A percentile compares a stretch with the other conserved stretches of the same genome.
Conservation (phyloP, 2,888 invertebrate genomes). For the Apamea anceps region DNA sequence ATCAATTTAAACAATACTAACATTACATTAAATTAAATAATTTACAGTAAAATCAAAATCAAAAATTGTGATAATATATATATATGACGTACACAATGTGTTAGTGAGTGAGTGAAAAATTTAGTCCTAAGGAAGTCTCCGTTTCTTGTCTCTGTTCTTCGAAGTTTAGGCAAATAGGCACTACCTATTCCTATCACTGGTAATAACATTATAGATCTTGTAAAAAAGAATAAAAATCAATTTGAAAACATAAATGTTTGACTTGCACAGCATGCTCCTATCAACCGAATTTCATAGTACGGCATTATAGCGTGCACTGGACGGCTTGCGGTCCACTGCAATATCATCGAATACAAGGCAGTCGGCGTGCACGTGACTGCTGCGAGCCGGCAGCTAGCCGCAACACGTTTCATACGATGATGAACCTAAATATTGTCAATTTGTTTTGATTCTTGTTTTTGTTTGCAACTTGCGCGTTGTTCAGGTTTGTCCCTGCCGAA, state of each 20-base stretch:
- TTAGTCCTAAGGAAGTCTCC: too few relatives aligned
- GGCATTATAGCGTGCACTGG: not conserved
- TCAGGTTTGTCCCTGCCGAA: not conserved
- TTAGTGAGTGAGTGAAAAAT: too few relatives aligned
- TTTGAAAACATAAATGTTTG: constrained; percentile 26
- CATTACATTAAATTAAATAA: too few relatives aligned
- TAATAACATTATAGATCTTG: constrained; percentile 8
- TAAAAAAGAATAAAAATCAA: constrained; percentile 23
- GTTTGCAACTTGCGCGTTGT: not conserved
- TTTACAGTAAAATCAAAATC: too few relatives aligned
- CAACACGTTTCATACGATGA: not conserved
- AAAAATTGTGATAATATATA: too few relatives aligned
- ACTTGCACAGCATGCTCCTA: constrained; percentile 18
- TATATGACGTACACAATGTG: too few relatives aligned
- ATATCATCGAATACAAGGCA: too few relatives aligned
- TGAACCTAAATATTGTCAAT: not conserved
- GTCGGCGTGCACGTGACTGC: not conserved
- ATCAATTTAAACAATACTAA: too few relatives aligned
- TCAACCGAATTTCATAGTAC: not conserved
- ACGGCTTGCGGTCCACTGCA: not conserved
- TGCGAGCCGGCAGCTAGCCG: not conserved
- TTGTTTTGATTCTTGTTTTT: not conserved
- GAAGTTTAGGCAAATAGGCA: too few relatives aligned
- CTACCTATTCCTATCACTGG: too few relatives aligned
- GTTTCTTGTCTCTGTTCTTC: too few relatives aligned